A percentile compares a stretch with the other conserved stretches of the same genome.
Evolutionary conservation across 92 coral and sea anemone genomes (phyloP).

Genomic region (Heteractis magnifica): DNA sequence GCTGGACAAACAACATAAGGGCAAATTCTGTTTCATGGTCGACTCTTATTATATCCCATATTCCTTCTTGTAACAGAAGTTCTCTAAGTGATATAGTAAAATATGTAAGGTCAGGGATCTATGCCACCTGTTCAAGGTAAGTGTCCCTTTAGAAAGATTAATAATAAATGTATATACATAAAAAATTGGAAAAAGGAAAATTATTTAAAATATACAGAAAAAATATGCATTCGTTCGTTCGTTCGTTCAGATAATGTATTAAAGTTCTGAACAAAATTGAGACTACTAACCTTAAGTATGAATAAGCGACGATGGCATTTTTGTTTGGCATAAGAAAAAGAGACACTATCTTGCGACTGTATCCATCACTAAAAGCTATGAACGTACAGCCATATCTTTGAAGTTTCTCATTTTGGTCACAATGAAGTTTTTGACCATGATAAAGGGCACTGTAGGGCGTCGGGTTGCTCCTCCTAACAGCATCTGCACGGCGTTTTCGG

Average conservation of each 20-base stretch:
- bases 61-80: conserved; percentile 28
- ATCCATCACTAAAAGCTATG: conserved; percentile 26
- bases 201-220: neutral
- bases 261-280: conserved; percentile 6
- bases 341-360: conserved; percentile 35
- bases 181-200: no score
- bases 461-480: conserved; percentile 31
- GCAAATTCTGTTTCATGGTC: conserved; percentile 30
- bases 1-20: conserved; percentile 35
- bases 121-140: conserved; percentile 7
- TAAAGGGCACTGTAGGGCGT: conserved; percentile 30
- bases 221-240: neutral
- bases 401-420: neutral
- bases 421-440: conserved; percentile 13
- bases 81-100: conserved; percentile 8
- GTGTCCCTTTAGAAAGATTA: neutral
- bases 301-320: conserved; percentile 30
- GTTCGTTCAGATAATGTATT: neutral
- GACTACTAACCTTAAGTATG: conserved; percentile 37
- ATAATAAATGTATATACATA: no score
- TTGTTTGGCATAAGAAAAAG: conserved; percentile 31
- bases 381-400: conserved; percentile 2
- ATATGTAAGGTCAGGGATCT: neutral
- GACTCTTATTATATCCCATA: conserved; percentile 38
- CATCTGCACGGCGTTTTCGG: conserved; percentile 23